Percentiles rank a stretch among this genome's conserved stretches.
phyloP scores from a whole-genome alignment of 2,113 vertebrate species.

The Tympanuchus pallidicinctus region DNA sequence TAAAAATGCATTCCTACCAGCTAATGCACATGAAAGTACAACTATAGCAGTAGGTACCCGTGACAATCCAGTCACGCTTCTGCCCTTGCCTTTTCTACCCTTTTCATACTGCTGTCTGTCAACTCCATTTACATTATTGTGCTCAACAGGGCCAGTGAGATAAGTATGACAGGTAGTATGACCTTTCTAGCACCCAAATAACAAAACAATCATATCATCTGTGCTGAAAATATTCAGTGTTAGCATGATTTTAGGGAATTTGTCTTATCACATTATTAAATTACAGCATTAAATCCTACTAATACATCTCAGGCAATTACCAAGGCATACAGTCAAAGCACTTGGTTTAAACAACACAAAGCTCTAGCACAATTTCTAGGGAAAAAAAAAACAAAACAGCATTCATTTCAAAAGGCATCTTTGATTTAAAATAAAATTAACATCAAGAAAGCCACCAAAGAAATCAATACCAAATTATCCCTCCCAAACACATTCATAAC shows the following conservation, averaged over 20 bases:
- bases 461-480: neutral
- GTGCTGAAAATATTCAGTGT: constrained; percentile 5
- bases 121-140: constrained; percentile 47
- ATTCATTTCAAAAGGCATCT: neutral
- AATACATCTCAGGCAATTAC: neutral
- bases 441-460: neutral
- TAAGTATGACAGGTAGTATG: constrained; percentile 54
- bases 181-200: constrained; percentile 59
- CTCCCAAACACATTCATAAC: neutral
- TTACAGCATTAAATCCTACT: constrained; percentile 1
- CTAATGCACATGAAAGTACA: neutral
- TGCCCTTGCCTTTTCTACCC: constrained; percentile 35
- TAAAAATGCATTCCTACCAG: neutral
- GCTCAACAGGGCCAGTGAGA: constrained; percentile 29
- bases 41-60: neutral
- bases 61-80: constrained; percentile 32
- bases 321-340: neutral
- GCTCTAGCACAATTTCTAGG: neutral
- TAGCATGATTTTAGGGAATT: neutral
- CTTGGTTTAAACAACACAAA: neutral
- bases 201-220: constrained; percentile 28
- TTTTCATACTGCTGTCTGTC: constrained; percentile 58
- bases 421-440: neutral
- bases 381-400: neutral
- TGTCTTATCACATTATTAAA: neutral